Evolutionary conservation across 64 coral and sea anemone species (phyloP), one percentile per base, ranked within the genome.

Genomic region (Stichodactyla mertensii): DNA sequence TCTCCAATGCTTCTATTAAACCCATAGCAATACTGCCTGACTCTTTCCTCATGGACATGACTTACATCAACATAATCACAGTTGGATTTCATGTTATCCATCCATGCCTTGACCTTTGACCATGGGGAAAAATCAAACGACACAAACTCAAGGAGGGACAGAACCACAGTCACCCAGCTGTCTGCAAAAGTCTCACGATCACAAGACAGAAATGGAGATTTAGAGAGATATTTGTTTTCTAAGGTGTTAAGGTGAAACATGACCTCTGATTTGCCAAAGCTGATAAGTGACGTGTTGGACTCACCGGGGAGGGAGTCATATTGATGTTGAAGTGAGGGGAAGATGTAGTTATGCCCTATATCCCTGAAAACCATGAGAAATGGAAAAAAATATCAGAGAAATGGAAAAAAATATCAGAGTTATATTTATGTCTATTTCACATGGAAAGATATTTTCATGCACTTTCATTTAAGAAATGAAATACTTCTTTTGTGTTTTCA

Each of bases 21-120:
- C 18, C 82, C 54, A 77, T 88, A 91, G 10, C 89, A 91, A 61
- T 19, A 82, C 51, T 85, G 87, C 55, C 89, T 83, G 5, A 88
- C 93, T 57, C 88, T 80, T 45, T 91, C 89, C 70, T 95, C 93
- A 64, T 95, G 93, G 10, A 12, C 54, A 22, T 91, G 87, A 67
- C 89, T 95, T 11, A 95, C 93, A 64, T 88, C 86, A 36, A 95
- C 87, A 95, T 95, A 95, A 79, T 95, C 89, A 86, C 89, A 80
- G 57, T 82, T 95, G 52, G 89, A 85, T 24, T 95, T 91, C 83
- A 95, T 80, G n/a, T 55, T 23, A 6, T 51, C 45, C 89, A 95
- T 91, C 93, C 89, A 95, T 1, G 83, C 57, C 87, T 86, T 95
- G 10, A 91, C 82, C 6, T 86, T 91, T 15, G 86, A 70, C 93